A percentile compares a stretch with the other conserved stretches of the same genome.
phyloP scores from a whole-genome alignment of 2,113 vertebrate genomes.

The Hyla sarda region DNA sequence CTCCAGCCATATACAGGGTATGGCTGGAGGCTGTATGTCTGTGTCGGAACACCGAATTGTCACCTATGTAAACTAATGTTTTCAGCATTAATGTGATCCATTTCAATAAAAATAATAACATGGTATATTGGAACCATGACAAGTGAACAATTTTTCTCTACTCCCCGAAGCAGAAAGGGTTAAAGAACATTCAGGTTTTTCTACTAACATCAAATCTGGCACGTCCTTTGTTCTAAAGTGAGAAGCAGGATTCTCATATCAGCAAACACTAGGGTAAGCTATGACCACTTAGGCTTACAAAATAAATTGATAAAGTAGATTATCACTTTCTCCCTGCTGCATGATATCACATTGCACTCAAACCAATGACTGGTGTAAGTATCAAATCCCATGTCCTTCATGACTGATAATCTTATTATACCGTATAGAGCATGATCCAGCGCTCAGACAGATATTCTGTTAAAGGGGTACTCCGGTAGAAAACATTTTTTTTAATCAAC shows the following conservation, averaged over 20 bases:
- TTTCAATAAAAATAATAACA: not conserved
- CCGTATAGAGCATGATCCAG: slow-evolving; percentile 19
- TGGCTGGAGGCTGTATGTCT: no score
- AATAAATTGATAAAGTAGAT: slow-evolving; percentile 1
- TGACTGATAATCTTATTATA: slow-evolving; percentile 24
- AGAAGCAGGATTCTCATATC: not conserved
- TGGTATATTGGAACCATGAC: not conserved
- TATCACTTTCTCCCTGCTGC: not conserved
- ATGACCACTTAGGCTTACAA: not conserved
- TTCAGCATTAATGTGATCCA: no score
- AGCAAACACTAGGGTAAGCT: not conserved
- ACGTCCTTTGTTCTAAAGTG: not conserved
- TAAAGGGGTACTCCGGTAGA: no score
- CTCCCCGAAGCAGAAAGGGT: not conserved
- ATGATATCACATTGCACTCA: not conserved
- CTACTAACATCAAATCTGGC: not conserved
- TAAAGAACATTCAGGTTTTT: not conserved
- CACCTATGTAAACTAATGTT: no score
- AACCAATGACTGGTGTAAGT: not conserved
- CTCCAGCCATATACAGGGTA: no score
- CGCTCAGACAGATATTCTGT: slow-evolving; percentile 14
- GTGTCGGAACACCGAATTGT: no score
- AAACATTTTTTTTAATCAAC: no score
- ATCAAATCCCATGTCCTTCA: slow-evolving; percentile 13
- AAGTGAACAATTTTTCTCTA: not conserved